A percentile compares a stretch with the other conserved stretches of the same genome.
phyloP scores from a whole-genome alignment of 2,113 vertebrate species.

The Psilopsiagon aurifrons region DNA sequence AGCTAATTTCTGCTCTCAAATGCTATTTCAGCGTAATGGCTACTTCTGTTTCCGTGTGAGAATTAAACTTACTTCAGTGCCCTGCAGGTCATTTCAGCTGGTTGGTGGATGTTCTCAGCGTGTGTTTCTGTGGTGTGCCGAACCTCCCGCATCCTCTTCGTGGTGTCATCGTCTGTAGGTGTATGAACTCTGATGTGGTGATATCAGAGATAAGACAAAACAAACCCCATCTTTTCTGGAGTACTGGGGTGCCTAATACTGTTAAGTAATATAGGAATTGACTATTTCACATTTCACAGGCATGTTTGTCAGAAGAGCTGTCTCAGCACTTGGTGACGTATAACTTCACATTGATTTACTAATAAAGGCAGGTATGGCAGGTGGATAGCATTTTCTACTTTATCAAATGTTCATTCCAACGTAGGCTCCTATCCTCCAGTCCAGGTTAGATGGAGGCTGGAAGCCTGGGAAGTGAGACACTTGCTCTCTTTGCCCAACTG shows the following conservation, averaged over 20 bases:
- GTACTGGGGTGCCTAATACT: not conserved
- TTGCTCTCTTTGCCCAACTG: not conserved
- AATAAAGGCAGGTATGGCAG: not conserved
- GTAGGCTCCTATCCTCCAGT: not conserved
- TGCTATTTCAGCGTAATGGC: not conserved
- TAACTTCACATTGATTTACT: not conserved
- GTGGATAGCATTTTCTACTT: not conserved
- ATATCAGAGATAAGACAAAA: not conserved
- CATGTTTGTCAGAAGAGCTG: not conserved
- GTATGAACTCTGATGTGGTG: not conserved
- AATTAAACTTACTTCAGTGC: not conserved
- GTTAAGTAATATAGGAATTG: not conserved
- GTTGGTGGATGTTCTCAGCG: not conserved
- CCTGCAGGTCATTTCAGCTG: not conserved
- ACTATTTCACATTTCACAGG: not conserved
- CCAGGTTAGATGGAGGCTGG: not conserved
- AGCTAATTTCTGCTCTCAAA: not conserved
- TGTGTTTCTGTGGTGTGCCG: not conserved
- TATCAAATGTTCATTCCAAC: fast-evolving
- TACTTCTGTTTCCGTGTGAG: not conserved
- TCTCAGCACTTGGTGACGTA: fast-evolving
- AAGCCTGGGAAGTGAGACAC: not conserved
- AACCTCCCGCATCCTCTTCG: not conserved
- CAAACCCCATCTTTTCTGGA: not conserved
- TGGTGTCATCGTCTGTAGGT: not conserved